Base-by-base conservation (phyloP, 2,888 invertebrate genomes). In the Plebejus melissa region DNA sequence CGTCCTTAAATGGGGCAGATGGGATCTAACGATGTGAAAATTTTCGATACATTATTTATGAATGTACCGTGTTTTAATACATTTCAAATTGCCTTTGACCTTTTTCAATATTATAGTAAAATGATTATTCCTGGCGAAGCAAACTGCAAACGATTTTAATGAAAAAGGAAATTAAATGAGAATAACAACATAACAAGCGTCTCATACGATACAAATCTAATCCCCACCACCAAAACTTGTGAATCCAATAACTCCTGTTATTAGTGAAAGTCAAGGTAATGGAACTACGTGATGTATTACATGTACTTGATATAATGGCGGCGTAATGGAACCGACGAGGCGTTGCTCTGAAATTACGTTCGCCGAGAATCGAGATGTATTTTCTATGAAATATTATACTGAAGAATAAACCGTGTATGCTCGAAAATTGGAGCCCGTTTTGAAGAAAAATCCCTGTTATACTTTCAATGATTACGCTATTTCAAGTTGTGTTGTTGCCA, bases 341-440 rank as follows among this genome's bases (percentile, higher is more conserved):
- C 46, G 71, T 71, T 41, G 46, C 71, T 41, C 46, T 41, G 41
- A 71, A 71, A 71, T 41, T 71, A 71, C 65, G 65, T 65, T 65
- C 65, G 11, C 65, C 32, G 32, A 28, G 41, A 22, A 71, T 22
- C 46, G 28, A 46, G 46, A 71, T 41, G 46, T 71, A 71, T 71
- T 71, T 71, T 71, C 71, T 71, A 41, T 71, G 46, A 71, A 71
- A 46, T 71, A 71, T 70, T 70, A 46, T 41, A 71, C 22, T 46
- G 71, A 70, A 71, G 46, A 71, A 13, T 46, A 71, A 36, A 36
- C 65, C 65, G 65, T 65, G 65, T 65, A 36, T 65, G 32, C 65
- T 65, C 65, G 13, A 65, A 71, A 71, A 41, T 71, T 71, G 41
- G 22, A 22, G 65, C 60, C 60, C 28, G 32, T 65, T 28, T 65